A percentile compares a stretch with the other conserved stretches of the same genome.
Evolutionary conservation across 2,797 vertebrate species (phyloP).

Genomic region (Urosaurus nigricauda): DNA sequence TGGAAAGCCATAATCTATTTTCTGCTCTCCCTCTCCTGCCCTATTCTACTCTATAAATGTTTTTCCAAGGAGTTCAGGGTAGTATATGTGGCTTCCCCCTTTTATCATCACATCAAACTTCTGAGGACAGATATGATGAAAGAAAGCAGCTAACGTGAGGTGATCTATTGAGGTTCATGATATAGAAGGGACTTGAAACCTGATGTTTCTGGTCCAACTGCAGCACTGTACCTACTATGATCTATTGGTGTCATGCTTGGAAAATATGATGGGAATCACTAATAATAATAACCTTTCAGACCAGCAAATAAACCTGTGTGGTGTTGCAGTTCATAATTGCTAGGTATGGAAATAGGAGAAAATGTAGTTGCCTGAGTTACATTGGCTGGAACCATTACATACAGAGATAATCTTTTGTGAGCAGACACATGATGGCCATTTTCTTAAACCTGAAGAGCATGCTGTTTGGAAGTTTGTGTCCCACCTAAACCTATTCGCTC

Average conservation of each 20-base stretch:
- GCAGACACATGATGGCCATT: neutral
- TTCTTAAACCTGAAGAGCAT: neutral
- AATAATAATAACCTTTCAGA: too few relatives aligned
- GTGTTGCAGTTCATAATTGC: too few relatives aligned
- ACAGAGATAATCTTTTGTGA: neutral
- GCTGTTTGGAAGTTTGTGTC: neutral
- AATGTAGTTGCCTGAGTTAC: neutral
- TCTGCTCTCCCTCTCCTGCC: neutral
- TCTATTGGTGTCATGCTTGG: neutral
- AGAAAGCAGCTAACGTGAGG: neutral
- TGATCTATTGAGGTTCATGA: neutral
- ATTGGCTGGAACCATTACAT: neutral
- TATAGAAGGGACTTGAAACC: neutral
- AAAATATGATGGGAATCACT: too few relatives aligned
- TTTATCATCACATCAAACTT: neutral
- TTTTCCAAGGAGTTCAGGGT: neutral
- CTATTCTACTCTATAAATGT: neutral
- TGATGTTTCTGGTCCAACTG: neutral
- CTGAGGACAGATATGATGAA: neutral
- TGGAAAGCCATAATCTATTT: neutral
- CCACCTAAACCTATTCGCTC: neutral
- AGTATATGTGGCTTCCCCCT: neutral
- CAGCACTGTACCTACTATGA: neutral
- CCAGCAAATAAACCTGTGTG: too few relatives aligned
- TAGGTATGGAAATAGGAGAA: too few relatives aligned